These are phyloP conservation scores for Uloborus plumipes DNA, from an alignment of 2,888 invertebrate species.

Conservation along the genomic window DNA sequence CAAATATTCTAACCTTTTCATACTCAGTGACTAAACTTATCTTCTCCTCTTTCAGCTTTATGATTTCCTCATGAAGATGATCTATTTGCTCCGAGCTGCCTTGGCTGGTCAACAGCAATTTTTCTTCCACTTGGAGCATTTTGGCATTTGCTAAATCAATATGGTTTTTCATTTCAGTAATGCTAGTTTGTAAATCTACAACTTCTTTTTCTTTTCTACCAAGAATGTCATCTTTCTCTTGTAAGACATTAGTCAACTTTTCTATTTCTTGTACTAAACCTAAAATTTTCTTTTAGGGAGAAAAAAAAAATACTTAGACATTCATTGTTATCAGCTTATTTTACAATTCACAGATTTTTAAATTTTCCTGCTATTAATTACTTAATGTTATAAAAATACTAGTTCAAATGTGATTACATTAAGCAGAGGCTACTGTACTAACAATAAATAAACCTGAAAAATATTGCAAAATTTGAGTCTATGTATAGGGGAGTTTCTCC, in stretches of 20 bases:
- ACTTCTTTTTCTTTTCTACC: slow-evolving; percentile 17
- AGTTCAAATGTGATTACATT: too few species aligned
- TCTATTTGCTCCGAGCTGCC: slow-evolving; percentile 25
- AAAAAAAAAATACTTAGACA: not conserved
- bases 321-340: too few species aligned
- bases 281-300: slow-evolving; percentile 41
- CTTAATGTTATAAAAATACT: too few species aligned
- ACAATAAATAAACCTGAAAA: too few species aligned
- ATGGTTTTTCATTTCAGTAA: slow-evolving; percentile 13
- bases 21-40: not conserved
- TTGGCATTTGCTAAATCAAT: slow-evolving; percentile 3
- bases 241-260: slow-evolving; percentile 2
- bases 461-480: too few species aligned
- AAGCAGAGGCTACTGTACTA: too few species aligned
- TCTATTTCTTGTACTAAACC: slow-evolving; percentile 40
- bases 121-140: slow-evolving; percentile 13
- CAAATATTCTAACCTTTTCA: slow-evolving; percentile 21
- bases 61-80: slow-evolving; percentile 21
- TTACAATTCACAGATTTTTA: too few species aligned
- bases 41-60: slow-evolving; percentile 17
- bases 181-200: not conserved
- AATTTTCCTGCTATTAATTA: too few species aligned
- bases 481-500: too few species aligned
- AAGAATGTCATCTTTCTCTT: slow-evolving; percentile 40
- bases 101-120: not conserved